These are phyloP conservation scores for western clawed frog (Xenopus tropicalis) DNA, from an alignment of 2,113 vertebrate genomes.

Conservation along the genomic window DNA sequence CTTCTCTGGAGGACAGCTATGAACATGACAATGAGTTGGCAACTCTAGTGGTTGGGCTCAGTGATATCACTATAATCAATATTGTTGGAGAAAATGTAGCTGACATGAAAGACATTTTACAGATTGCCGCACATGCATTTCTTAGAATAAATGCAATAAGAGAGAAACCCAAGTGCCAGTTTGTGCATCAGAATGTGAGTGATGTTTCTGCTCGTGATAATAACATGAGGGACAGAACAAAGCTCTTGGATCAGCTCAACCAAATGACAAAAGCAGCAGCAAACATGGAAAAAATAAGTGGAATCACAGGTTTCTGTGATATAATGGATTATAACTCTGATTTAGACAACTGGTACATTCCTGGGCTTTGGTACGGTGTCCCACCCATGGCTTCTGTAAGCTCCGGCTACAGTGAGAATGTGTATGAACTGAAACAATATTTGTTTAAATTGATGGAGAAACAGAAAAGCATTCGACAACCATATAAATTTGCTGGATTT, in stretches of 20 bases:
- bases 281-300: conserved; percentile 61
- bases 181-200: conserved; percentile 71
- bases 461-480: conserved; percentile 40
- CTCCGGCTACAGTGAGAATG: conserved; percentile 55
- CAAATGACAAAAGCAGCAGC: conserved; percentile 60
- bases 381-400: conserved; percentile 57
- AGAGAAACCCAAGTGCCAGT: conserved; percentile 65
- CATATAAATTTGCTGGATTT: conserved; percentile 46
- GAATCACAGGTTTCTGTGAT: conserved; percentile 48
- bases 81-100: conserved; percentile 49
- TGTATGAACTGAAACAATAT: conserved; percentile 58
- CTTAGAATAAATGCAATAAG: conserved; percentile 61
- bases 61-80: conserved; percentile 67
- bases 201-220: conserved; percentile 61
- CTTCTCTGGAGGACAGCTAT: conserved; percentile 54
- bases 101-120: conserved; percentile 61
- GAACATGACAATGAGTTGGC: conserved; percentile 66
- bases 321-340: conserved; percentile 36
- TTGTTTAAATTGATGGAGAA: conserved; percentile 57
- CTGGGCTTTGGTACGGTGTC: conserved; percentile 53
- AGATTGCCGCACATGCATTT: conserved; percentile 65
- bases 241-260: conserved; percentile 58
- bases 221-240: conserved; percentile 60
- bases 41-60: conserved; percentile 67
- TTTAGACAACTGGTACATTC: conserved; percentile 54